phyloP scores from a whole-genome alignment of 2,113 vertebrate species.

The Coreoperca whiteheadi region DNA sequence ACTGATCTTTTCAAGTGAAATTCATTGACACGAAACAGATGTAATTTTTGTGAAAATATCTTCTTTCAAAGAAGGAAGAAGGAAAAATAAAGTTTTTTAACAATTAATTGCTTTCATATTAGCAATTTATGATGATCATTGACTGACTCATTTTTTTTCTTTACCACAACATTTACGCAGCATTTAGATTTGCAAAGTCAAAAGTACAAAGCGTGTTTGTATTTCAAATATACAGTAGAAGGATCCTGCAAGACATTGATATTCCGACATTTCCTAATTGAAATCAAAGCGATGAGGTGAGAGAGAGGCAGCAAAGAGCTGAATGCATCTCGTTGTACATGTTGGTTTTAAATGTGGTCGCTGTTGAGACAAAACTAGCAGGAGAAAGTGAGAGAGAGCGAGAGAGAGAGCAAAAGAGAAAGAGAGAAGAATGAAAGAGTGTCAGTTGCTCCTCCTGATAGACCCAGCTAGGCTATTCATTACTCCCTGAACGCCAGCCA shows the following conservation, averaged over 20 bases:
- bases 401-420: constrained; percentile 5
- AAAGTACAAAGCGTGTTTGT: not conserved
- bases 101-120: not conserved
- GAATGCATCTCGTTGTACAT: not conserved
- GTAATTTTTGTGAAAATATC: too few species aligned
- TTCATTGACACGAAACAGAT: not conserved
- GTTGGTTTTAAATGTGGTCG: constrained; percentile 43
- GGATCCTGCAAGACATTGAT: not conserved
- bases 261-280: not conserved
- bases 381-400: constrained; percentile 17
- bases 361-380: constrained; percentile 35
- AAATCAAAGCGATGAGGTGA: not conserved
- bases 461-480: constrained; percentile 77
- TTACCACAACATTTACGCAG: not conserved
- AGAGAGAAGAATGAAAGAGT: constrained; percentile 46
- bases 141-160: not conserved
- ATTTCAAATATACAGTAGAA: not conserved
- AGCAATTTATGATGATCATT: not conserved
- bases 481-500: constrained; percentile 71
- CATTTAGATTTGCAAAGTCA: not conserved
- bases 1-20: not conserved
- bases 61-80: not conserved
- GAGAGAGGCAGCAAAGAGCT: not conserved
- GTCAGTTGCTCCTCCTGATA: constrained; percentile 67
- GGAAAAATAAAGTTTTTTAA: not conserved